Evolutionary conservation across 2,888 invertebrate genomes (phyloP), one percentile per base, ranked within the genome.

Genomic region (Mamestra brassicae): DNA sequence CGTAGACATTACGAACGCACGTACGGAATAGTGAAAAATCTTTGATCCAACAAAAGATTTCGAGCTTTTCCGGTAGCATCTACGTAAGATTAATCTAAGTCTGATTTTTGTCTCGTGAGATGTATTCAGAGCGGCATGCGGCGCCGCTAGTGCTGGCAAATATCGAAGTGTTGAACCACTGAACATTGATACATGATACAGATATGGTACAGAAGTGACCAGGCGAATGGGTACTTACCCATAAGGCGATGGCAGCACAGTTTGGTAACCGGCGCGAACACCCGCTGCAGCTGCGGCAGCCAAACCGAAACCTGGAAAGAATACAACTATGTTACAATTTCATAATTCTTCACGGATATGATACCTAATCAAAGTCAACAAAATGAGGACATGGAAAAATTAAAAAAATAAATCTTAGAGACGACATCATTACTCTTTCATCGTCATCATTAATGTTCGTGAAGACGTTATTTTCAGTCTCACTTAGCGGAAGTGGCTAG

Each of bases 201-300:
- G 87, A 93, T 92, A 92, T 90, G 89, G 85, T 84, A 84, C 86
- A 84, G 87, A 85, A 83, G 80, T 85, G 81, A 80, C 84, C 67
- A 67, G 80, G 61, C 52, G 74, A 73, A 75, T 77, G 80, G 77
- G 77, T 79, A 98, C 98, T 98, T 97, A 98, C 98, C 98, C 98
- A 92, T 98, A 98, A 93, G 98, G 98, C 85, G 98, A 97, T 78
- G 98, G 98, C 89, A 98, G 96, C 83, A 98, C 97, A 66, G 98
- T 97, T 72, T 98, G 98, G 93, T 98, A 98, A 84, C 98, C 98
- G 36, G 98, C 97, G 85, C 98, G 97, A 80, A 98, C 97, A 83
- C 98, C 98, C 70, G 97, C 97, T 84, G 98, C 97, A 60, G 96
- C 95, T 61, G 95, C 96, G 61, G 96, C 96, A 15, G 96, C 95